phyloP scores from a whole-genome alignment of 2,888 invertebrate genomes.

The Scaptomyza tumidula region DNA sequence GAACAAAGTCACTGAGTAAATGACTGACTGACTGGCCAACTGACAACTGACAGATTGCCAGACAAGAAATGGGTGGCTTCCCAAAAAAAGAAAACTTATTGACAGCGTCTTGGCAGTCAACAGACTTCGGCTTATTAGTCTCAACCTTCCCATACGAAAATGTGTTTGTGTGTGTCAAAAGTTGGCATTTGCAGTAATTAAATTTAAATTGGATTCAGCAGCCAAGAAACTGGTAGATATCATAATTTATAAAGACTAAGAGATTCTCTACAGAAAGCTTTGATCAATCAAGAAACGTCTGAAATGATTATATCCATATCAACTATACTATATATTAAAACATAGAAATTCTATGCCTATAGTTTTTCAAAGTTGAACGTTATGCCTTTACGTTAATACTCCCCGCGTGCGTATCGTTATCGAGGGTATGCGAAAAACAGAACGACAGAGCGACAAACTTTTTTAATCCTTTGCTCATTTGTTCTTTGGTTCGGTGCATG shows the following conservation, averaged over 20 bases:
- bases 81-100: conserved; percentile 19
- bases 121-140: conserved; percentile 53
- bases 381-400: neutral
- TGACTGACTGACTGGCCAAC: conserved; percentile 5
- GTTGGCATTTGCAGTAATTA: conserved; percentile 73
- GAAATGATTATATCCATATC: neutral
- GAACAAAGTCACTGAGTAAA: conserved; percentile 20
- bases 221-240: conserved; percentile 27
- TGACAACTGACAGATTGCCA: conserved; percentile 26
- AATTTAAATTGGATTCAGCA: conserved; percentile 71
- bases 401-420: too few relatives aligned
- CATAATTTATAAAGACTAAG: neutral
- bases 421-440: conserved; percentile 6
- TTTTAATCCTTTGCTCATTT: conserved; percentile 73
- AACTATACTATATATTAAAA: too few relatives aligned
- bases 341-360: too few relatives aligned
- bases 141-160: neutral
- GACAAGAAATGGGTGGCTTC: conserved; percentile 21
- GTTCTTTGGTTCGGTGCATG: conserved; percentile 49
- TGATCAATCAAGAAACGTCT: too few relatives aligned
- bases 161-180: conserved; percentile 56
- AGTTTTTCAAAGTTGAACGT: too few relatives aligned
- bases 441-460: conserved; percentile 49
- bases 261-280: neutral
- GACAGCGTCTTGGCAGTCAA: conserved; percentile 46